phyloP scores from a whole-genome alignment of 1,140 invertebrate genomes.

The Cardiocondyla obscurior region DNA sequence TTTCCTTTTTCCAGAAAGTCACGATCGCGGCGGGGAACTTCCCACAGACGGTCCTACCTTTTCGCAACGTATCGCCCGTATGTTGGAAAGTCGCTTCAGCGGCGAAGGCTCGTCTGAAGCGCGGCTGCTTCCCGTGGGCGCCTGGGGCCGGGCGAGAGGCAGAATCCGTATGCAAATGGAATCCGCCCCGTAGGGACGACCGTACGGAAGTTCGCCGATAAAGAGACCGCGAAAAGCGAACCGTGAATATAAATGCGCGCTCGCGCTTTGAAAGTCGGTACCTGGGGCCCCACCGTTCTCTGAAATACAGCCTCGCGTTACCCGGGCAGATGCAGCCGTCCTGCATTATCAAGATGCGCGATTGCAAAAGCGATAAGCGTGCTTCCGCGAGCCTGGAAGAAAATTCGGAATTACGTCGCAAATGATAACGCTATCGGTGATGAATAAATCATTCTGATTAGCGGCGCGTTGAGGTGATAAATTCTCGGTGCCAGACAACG shows the following conservation, averaged over 20 bases:
- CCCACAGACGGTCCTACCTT: not conserved
- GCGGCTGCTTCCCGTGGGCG: not conserved
- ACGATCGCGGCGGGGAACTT: not conserved
- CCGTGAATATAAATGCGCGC: conserved; percentile 3
- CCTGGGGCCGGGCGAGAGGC: not conserved
- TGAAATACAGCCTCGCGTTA: not conserved
- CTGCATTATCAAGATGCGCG: not conserved
- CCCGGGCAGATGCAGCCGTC: not conserved
- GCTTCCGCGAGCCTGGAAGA: not conserved
- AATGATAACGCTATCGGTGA: not conserved
- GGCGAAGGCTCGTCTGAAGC: not conserved
- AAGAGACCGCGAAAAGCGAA: not conserved
- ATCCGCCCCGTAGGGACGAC: not conserved
- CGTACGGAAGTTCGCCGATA: not conserved
- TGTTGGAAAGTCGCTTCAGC: not conserved
- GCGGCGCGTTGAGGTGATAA: not conserved
- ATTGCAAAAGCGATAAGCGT: not conserved
- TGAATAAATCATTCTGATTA: conserved; percentile 10
- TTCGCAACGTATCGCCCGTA: not conserved
- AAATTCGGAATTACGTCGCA: not conserved
- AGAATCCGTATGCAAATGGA: conserved; percentile 3
- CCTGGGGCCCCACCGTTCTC: not conserved
- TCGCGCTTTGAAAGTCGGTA: not conserved
- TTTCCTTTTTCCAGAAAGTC: not conserved
- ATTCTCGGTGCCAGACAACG: not conserved